Evolutionary conservation across 1,140 invertebrate species (phyloP).

Genomic region (Aphis gossypii): DNA sequence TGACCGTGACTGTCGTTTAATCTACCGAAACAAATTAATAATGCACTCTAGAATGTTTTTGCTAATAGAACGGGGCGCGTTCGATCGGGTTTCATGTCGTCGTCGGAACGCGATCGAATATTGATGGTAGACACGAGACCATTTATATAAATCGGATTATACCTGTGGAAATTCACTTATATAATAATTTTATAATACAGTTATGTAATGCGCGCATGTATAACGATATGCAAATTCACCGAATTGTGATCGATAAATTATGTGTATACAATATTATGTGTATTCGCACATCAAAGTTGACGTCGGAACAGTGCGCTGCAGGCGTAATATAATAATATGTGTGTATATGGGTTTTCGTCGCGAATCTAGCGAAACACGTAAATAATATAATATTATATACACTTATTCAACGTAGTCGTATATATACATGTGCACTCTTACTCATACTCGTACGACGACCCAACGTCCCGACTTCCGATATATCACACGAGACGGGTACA

Average conservation of each 20-base stretch:
- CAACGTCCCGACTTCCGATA: background rate
- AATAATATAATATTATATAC: background rate
- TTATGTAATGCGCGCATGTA: background rate
- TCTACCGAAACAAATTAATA: background rate
- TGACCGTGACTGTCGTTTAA: background rate
- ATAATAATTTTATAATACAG: background rate
- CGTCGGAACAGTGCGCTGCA: background rate
- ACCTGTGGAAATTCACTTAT: background rate
- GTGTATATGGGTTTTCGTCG: background rate
- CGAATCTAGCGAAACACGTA: background rate
- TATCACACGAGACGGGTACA: background rate
- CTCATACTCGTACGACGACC: background rate
- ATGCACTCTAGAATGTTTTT: background rate
- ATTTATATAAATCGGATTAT: constrained; percentile 10
- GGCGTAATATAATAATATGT: background rate
- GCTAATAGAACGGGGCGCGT: background rate
- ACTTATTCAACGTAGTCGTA: background rate
- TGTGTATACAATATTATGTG: background rate
- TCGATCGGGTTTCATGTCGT: background rate
- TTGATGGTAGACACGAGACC: background rate
- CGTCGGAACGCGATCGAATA: background rate
- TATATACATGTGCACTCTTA: background rate
- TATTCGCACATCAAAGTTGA: background rate
- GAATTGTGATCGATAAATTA: background rate
- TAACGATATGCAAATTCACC: background rate